Conservation (phyloP, 2,113 vertebrate species). For the Uropsilus gracilis region DNA sequence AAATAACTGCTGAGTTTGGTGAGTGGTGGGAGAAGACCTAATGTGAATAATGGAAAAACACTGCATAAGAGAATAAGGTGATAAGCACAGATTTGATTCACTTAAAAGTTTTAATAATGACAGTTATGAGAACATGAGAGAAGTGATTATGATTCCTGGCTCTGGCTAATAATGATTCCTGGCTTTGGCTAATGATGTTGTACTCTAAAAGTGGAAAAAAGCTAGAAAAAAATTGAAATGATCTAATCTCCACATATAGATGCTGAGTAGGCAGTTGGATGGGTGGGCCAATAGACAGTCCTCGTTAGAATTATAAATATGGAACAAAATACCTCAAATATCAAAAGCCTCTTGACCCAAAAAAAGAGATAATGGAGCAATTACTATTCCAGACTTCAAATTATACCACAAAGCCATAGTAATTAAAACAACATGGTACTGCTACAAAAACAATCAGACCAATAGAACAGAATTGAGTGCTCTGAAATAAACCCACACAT, state of each 20-base stretch:
- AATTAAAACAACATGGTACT: no score
- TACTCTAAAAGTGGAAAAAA: not conserved
- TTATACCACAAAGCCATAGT: no score
- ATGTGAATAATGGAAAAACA: not conserved
- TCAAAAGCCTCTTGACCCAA: no score
- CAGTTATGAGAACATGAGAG: not conserved
- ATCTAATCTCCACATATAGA: not conserved
- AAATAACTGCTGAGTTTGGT: not conserved
- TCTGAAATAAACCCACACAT: no score
- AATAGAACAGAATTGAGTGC: no score
- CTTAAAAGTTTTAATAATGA: not conserved
- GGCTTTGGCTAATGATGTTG: not conserved
- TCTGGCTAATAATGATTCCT: not conserved
- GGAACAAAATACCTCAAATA: no score
- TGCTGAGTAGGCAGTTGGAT: not conserved
- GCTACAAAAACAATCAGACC: no score
- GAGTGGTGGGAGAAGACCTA: not conserved
- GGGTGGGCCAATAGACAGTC: not conserved
- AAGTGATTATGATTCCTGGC: not conserved
- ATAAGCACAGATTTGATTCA: not conserved
- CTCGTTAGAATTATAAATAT: not conserved
- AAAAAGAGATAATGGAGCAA: no score
- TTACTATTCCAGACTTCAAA: no score
- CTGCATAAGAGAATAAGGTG: not conserved
- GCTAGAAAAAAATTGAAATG: not conserved